phyloP scores from a whole-genome alignment of 2,888 invertebrate species.

The Perizoma affinitatum region DNA sequence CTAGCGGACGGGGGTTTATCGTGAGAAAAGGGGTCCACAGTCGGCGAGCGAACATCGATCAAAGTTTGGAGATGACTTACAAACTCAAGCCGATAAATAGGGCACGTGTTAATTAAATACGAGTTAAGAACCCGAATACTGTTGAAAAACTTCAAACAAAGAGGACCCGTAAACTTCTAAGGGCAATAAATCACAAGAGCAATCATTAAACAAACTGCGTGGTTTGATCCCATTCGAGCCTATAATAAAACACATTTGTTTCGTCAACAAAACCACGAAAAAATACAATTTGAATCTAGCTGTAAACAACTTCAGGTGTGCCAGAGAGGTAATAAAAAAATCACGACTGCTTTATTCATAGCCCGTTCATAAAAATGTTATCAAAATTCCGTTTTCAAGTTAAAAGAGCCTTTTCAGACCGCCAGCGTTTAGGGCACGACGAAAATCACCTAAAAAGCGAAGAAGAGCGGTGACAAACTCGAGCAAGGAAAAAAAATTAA shows the following conservation, averaged over 20 bases:
- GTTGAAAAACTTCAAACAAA: slow-evolving; percentile 54
- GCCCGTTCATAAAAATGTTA: slow-evolving; percentile 39
- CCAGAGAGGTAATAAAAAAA: slow-evolving; percentile 28
- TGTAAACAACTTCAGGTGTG: slow-evolving; percentile 30
- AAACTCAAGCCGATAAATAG: slow-evolving; percentile 46
- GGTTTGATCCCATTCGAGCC: slow-evolving; percentile 38
- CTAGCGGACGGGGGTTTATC: slow-evolving; percentile 44
- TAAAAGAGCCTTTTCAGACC: slow-evolving; percentile 49
- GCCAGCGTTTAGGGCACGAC: slow-evolving; percentile 48
- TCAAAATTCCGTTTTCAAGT: slow-evolving; percentile 53
- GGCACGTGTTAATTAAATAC: slow-evolving; percentile 47
- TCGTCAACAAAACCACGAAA: slow-evolving; percentile 27
- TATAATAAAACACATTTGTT: slow-evolving; percentile 31
- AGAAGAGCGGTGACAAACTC: slow-evolving; percentile 55
- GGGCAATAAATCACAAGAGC: slow-evolving; percentile 56
- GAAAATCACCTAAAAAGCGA: slow-evolving; percentile 53
- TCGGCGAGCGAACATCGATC: slow-evolving; percentile 45
- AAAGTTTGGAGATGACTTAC: slow-evolving; percentile 47
- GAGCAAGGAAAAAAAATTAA: slow-evolving; percentile 56
- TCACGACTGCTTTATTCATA: slow-evolving; percentile 28
- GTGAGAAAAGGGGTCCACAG: slow-evolving; percentile 53
- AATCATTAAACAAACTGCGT: slow-evolving; percentile 51
- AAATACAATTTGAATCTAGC: slow-evolving; percentile 28
- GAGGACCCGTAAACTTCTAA: slow-evolving; percentile 43
- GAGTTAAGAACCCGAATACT: slow-evolving; percentile 38